Conservation (phyloP, 1,140 invertebrate species). For the Zelostemma sp. region DNA sequence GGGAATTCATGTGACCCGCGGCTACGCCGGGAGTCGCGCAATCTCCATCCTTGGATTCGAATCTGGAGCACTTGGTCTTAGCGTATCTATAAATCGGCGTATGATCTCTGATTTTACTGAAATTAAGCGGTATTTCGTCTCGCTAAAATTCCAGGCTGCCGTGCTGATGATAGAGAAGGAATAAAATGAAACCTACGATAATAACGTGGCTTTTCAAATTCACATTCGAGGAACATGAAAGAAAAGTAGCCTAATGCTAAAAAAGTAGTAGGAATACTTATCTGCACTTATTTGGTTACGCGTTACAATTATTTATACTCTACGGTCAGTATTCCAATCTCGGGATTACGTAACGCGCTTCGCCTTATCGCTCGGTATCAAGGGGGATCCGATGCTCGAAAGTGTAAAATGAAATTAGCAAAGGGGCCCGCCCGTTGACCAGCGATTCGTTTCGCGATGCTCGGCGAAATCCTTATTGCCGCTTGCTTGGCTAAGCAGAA, state of each 20-base stretch:
- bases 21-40: slow-evolving; percentile 52
- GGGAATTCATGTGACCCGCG: slow-evolving; percentile 54
- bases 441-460: slow-evolving; percentile 37
- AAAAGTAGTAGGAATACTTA: too few relatives aligned
- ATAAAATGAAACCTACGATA: not conserved
- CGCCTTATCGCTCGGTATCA: slow-evolving; percentile 30
- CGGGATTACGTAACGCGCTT: slow-evolving; percentile 19
- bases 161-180: not conserved
- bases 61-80: slow-evolving; percentile 50
- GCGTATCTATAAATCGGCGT: slow-evolving; percentile 35
- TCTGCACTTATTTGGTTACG: slow-evolving; percentile 31
- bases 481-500: slow-evolving; percentile 38
- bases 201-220: too few relatives aligned
- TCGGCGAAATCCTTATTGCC: slow-evolving; percentile 37
- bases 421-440: not conserved
- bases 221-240: too few relatives aligned
- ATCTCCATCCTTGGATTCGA: slow-evolving; percentile 58
- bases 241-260: too few relatives aligned
- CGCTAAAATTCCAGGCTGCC: slow-evolving; percentile 9
- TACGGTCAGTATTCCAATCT: slow-evolving; percentile 16
- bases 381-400: slow-evolving; percentile 28
- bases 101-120: slow-evolving; percentile 33
- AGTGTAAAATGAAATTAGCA: slow-evolving; percentile 28
- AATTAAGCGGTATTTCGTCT: slow-evolving; percentile 16
- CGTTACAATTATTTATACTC: slow-evolving; percentile 34